Base-by-base conservation (phyloP, 2,888 invertebrate genomes). In the Drosophila buzzatii region DNA sequence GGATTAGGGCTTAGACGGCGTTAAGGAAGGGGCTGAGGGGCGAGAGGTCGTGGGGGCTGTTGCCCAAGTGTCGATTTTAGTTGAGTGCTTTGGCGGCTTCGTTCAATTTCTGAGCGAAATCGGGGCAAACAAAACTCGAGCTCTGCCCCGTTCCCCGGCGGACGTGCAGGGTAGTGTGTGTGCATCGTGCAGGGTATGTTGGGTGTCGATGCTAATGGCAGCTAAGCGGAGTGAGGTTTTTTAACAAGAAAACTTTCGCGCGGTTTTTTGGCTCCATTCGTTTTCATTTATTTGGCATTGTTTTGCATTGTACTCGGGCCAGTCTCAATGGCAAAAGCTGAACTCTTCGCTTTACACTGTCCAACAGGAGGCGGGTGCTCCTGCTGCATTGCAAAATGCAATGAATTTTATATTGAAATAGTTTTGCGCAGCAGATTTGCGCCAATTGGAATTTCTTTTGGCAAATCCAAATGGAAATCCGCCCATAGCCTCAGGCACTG, bases 331-430 rank as follows among this genome's bases (percentile, higher is more conserved):
- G 35, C 68, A 68, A 47, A 35, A 33, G 45, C 51, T 44, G 33
- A 12, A 23, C 23, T 53, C n/a, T 37, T 37, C 35, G 33, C 41
- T n/a, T 47, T 31, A 23, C 35, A 42, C 42, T 44, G 58, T 41
- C 47, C 57, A 18, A 47, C 47, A 27, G 8, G 51, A 12, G 31
- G 37, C n/a, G 10, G 31, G 2, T 49, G 49, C 49, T n/a, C 27
- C 16, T n/a, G 47, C 44, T 23, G 45, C 16, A 18, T 3, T 49
- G 18, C 42, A 44, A 87, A 85, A 78, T 73, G 86, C 81, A 85
- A 88, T 85, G 85, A 85, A 85, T 85, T 85, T 85, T 88, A 85
- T 88, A 85, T 85, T 85, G 89, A 88, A 85, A 85, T 85, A 88
- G 85, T 85, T 85, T 75, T 72, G 52, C 35, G 52, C 18, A 37